Conservation (phyloP, 2,113 vertebrate species). For the Leucosticte australis region DNA sequence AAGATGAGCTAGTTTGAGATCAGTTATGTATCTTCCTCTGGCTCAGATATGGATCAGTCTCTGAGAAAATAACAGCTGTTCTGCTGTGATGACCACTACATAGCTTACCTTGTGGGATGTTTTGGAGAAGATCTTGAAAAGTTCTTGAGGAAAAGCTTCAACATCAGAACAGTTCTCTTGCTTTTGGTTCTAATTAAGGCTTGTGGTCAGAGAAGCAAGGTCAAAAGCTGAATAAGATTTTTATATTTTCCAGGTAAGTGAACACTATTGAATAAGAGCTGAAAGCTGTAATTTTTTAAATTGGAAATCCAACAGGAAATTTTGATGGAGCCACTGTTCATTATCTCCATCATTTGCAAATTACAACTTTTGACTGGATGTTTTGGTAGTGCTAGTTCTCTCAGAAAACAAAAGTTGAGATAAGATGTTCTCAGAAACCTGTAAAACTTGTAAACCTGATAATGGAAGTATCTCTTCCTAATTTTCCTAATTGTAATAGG, state of each 20-base stretch:
- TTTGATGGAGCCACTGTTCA: background rate
- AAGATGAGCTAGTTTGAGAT: background rate
- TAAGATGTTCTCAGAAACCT: background rate
- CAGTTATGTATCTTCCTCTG: background rate
- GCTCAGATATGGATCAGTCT: background rate
- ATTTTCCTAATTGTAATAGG: background rate
- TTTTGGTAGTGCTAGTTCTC: background rate
- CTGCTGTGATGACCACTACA: background rate
- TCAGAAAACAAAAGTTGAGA: background rate
- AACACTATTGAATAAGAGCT: background rate
- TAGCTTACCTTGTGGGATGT: background rate
- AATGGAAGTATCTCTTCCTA: background rate
- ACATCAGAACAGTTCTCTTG: background rate
- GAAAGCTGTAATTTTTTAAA: background rate
- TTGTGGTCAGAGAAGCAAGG: background rate
- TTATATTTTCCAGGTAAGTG: background rate
- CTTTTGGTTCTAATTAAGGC: background rate
- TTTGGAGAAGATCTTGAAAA: background rate
- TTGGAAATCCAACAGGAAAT: background rate
- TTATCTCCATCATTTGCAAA: background rate
- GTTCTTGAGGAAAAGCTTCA: background rate
- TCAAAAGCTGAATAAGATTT: background rate
- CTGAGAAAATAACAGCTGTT: background rate
- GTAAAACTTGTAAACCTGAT: background rate
- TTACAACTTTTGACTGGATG: background rate